These are phyloP conservation scores for Rhynchonycteris naso DNA, from an alignment of 2,797 vertebrate species.

Conservation along the genomic window DNA sequence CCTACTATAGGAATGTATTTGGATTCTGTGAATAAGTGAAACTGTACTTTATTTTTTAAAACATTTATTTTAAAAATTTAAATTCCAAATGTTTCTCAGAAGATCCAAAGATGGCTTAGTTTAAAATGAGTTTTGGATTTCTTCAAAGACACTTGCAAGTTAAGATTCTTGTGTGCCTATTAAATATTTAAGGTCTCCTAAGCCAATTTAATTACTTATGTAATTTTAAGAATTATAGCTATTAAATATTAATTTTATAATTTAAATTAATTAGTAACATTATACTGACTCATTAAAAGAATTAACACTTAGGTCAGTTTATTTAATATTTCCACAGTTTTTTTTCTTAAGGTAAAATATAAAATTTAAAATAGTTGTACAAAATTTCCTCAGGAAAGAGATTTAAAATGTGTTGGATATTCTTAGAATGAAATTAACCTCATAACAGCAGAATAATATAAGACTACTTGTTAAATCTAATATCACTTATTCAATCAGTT, in stretches of 20 bases:
- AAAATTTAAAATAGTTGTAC: slow-evolving; percentile 24
- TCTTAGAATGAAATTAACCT: neutral
- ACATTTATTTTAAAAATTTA: neutral
- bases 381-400: slow-evolving; percentile 10
- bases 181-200: neutral
- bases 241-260: slow-evolving; percentile 41
- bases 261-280: slow-evolving; percentile 30
- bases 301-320: neutral
- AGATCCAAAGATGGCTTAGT: neutral
- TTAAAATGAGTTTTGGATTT: neutral
- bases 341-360: slow-evolving; percentile 39
- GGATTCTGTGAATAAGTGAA: neutral
- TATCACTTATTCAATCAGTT: neutral
- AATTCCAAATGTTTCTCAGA: neutral
- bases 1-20: neutral
- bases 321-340: neutral
- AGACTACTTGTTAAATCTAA: neutral
- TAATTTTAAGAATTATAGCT: neutral
- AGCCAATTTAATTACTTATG: neutral
- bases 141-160: neutral
- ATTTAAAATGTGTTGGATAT: neutral
- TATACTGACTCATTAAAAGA: neutral
- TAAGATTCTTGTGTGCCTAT: neutral
- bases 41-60: neutral
- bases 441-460: neutral